phyloP scores from a whole-genome alignment of 2,113 vertebrate species.

The Oryzias celebensis region DNA sequence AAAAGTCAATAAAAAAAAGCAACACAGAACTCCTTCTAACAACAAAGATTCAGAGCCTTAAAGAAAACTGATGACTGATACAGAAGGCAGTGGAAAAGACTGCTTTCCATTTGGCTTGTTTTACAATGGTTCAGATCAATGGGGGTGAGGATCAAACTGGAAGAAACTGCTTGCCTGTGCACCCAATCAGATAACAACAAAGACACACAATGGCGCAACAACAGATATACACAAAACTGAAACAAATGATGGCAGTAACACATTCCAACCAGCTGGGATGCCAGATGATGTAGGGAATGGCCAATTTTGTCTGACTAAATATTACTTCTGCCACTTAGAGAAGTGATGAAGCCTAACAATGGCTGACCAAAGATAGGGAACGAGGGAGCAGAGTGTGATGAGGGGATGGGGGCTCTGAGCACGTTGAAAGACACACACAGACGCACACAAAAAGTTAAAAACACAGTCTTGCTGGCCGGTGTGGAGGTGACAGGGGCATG shows the following conservation, averaged over 20 bases:
- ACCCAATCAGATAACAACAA: slow-evolving; percentile 15
- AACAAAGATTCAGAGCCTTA: too few species aligned
- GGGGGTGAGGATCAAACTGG: not conserved
- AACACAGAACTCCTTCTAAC: too few species aligned
- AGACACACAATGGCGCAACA: slow-evolving; percentile 9
- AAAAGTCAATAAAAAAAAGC: too few species aligned
- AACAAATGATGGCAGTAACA: slow-evolving; percentile 9
- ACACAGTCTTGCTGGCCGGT: slow-evolving; percentile 28
- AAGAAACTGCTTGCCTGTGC: not conserved
- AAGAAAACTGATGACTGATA: too few species aligned
- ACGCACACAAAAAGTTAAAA: slow-evolving; percentile 13
- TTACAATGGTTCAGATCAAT: slow-evolving; percentile 3
- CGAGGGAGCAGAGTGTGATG: not conserved
- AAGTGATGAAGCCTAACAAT: slow-evolving; percentile 31
- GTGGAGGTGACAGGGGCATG: slow-evolving; percentile 65
- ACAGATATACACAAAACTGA: slow-evolving; percentile 14
- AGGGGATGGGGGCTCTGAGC: not conserved
- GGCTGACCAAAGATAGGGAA: slow-evolving; percentile 27
- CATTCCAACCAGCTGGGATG: slow-evolving; percentile 10
- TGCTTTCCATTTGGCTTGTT: slow-evolving; percentile 1
- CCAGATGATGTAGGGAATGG: slow-evolving; percentile 5
- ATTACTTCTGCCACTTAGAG: slow-evolving; percentile 39
- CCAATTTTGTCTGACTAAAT: slow-evolving; percentile 9
- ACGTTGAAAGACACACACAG: slow-evolving; percentile 31
- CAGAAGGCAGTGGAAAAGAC: not conserved